Percentiles rank a stretch among this genome's conserved stretches.
phyloP scores from a whole-genome alignment of 2,113 vertebrate species.

The Varanus salvator region DNA sequence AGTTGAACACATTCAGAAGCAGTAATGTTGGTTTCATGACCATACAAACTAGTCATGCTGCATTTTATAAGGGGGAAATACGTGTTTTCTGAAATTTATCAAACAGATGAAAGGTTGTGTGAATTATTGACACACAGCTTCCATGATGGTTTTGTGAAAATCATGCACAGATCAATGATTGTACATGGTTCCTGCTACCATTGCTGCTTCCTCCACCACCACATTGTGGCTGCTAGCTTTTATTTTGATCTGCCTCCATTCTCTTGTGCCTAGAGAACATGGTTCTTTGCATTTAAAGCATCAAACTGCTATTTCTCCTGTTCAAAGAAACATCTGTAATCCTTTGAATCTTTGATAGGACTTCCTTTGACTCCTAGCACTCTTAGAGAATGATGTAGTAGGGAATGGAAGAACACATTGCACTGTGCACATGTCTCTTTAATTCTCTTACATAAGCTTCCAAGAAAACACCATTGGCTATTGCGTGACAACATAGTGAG shows the following conservation, averaged over 20 bases:
- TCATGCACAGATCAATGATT: background rate
- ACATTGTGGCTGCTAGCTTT: background rate
- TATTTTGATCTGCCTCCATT: background rate
- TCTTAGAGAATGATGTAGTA: background rate
- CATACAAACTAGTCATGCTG: background rate
- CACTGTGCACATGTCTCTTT: background rate
- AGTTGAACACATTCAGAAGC: background rate
- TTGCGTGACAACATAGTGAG: background rate
- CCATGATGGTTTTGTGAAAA: background rate
- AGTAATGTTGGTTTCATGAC: background rate
- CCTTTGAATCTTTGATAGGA: too few species aligned
- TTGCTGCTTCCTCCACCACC: background rate
- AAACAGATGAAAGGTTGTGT: background rate
- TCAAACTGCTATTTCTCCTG: background rate
- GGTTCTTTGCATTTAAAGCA: background rate
- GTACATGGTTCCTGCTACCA: background rate
- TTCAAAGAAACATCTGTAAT: background rate
- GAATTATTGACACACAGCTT: background rate
- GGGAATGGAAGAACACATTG: background rate
- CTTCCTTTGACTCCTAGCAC: background rate
- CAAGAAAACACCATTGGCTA: background rate
- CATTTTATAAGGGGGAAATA: background rate
- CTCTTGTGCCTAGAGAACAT: background rate
- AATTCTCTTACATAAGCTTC: background rate
- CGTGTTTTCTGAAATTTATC: background rate